Evolutionary conservation across 2,888 invertebrate species (phyloP).

Genomic region (Chrysolina oricalcia): DNA sequence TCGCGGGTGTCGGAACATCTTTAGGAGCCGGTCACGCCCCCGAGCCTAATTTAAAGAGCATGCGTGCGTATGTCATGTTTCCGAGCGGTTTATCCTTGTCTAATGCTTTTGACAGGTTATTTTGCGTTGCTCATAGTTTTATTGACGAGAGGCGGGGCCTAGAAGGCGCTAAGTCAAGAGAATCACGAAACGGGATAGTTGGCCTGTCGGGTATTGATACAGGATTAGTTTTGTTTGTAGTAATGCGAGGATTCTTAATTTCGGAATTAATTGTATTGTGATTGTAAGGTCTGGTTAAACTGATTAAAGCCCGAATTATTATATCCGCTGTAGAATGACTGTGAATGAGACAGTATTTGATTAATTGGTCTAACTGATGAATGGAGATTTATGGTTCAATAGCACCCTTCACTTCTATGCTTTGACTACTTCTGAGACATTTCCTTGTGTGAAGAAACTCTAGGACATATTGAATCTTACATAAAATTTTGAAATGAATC

Average conservation of each 20-base stretch:
- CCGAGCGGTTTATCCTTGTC: constrained; percentile 56
- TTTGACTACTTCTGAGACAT: too few relatives aligned
- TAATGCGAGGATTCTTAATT: constrained; percentile 63
- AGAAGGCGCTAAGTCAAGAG: constrained; percentile 71
- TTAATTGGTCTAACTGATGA: neutral
- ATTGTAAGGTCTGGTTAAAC: constrained; percentile 37
- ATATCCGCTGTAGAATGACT: neutral
- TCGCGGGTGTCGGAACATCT: constrained; percentile 61
- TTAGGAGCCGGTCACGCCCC: constrained; percentile 63
- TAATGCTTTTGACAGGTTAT: constrained; percentile 49
- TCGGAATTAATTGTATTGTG: constrained; percentile 48
- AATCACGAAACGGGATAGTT: constrained; percentile 63
- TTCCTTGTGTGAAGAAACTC: too few relatives aligned
- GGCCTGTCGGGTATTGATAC: constrained; percentile 68
- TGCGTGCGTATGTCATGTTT: constrained; percentile 66
- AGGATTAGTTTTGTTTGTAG: constrained; percentile 65
- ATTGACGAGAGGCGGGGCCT: constrained; percentile 68
- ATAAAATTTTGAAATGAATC: too few relatives aligned
- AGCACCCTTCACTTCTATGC: too few relatives aligned
- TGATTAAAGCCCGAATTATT: neutral
- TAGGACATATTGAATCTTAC: too few relatives aligned
- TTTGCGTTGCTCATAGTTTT: constrained; percentile 58
- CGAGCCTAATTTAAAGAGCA: constrained; percentile 65
- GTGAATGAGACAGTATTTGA: neutral
- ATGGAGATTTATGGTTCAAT: too few relatives aligned